Conservation (phyloP, 1,140 invertebrate species). For the Drosophila jambulina region DNA sequence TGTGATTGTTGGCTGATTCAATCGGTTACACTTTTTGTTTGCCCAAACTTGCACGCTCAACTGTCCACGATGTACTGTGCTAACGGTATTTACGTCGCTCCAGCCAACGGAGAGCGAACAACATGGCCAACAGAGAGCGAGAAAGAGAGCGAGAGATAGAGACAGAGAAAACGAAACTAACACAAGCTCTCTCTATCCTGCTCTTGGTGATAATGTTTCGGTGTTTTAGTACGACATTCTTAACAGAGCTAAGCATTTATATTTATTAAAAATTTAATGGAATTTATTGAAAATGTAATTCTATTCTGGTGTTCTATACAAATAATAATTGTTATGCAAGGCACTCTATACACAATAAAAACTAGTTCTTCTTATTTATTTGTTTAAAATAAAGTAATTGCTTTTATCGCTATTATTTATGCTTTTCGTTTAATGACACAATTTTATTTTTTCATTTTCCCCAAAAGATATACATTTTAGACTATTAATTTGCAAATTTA, state of each 20-base stretch:
- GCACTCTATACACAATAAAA: too few species aligned
- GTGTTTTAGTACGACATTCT: slow-evolving; percentile 13
- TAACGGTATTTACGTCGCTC: slow-evolving; percentile 73
- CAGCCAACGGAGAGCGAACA: slow-evolving; percentile 31
- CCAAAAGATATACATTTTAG: not conserved
- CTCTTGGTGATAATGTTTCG: not conserved
- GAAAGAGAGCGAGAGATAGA: slow-evolving; percentile 4
- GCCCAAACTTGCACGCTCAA: slow-evolving; percentile 73
- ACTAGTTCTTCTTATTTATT: too few species aligned
- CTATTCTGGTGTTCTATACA: too few species aligned
- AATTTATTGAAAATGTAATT: not conserved
- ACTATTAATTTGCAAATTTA: not conserved
- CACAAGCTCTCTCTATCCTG: slow-evolving; percentile 1
- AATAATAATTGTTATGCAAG: too few species aligned
- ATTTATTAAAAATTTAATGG: not conserved
- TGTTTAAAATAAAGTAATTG: not conserved
- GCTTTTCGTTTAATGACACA: not conserved
- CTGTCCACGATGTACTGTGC: slow-evolving; percentile 76
- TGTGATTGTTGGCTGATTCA: slow-evolving; percentile 31
- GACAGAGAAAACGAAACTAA: slow-evolving; percentile 8
- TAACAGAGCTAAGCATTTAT: slow-evolving; percentile 1
- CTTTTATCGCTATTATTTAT: not conserved
- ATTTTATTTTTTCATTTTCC: not conserved
- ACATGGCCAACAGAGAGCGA: slow-evolving; percentile 21
- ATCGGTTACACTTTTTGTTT: slow-evolving; percentile 28